These are phyloP conservation scores for Carpatolechia fugitivella DNA, from an alignment of 2,888 invertebrate genomes.

Conservation along the genomic window DNA sequence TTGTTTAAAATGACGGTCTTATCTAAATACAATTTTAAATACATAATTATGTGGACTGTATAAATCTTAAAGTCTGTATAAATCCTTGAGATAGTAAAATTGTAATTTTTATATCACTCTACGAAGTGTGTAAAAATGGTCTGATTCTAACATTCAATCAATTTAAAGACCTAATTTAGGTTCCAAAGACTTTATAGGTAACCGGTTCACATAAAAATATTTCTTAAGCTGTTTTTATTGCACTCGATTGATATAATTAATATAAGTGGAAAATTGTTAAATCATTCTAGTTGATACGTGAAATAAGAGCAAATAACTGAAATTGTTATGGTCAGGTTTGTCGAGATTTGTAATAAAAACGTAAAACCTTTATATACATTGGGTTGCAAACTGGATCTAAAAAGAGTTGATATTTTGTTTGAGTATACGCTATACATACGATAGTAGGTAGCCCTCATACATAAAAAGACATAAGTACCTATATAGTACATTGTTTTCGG, in stretches of 20 bases:
- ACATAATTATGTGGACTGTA: no score
- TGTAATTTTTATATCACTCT: not conserved
- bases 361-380: not conserved
- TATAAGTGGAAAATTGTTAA: not conserved
- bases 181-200: not conserved
- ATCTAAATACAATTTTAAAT: no score
- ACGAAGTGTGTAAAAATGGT: not conserved
- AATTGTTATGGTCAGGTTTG: not conserved
- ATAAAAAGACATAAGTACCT: no score
- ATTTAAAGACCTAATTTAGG: constrained; percentile 1
- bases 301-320: not conserved
- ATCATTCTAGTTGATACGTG: not conserved
- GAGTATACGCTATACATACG: no score
- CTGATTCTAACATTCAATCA: not conserved
- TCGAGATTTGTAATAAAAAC: not conserved
- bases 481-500: no score
- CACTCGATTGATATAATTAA: constrained; percentile 8
- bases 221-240: not conserved
- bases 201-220: constrained; percentile 5
- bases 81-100: no score
- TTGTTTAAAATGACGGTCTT: no score
- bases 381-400: no score
- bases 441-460: no score
- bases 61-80: no score
- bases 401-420: no score